Conservation (phyloP, 2,797 vertebrate species). For the Pseudopleuronectes americanus region DNA sequence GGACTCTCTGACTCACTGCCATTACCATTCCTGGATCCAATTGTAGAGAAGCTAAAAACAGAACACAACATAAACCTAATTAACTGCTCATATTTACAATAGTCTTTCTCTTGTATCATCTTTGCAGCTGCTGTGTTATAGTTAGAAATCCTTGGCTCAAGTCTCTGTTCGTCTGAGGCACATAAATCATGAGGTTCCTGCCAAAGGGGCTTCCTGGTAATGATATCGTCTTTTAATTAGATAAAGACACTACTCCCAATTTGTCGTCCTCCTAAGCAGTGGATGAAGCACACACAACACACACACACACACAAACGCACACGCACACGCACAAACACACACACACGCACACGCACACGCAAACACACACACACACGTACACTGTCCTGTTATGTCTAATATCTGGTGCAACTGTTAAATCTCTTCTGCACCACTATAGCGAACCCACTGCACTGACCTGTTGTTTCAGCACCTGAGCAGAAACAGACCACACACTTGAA, state of each 20-base stretch:
- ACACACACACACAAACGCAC: no score
- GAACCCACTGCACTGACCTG: slow-evolving; percentile 19
- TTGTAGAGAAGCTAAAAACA: background rate
- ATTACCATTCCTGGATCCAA: background rate
- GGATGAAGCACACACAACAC: slow-evolving; percentile 47
- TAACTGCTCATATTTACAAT: slow-evolving; percentile 27
- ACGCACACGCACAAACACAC: no score
- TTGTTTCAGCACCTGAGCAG: slow-evolving; percentile 25
- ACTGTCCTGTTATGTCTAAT: slow-evolving; percentile 23
- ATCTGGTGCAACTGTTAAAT: background rate
- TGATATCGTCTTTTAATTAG: slow-evolving; percentile 79
- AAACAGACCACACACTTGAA: slow-evolving; percentile 28
- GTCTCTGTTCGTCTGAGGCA: slow-evolving; percentile 48
- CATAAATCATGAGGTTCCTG: slow-evolving; percentile 67
- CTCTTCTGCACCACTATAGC: slow-evolving; percentile 42
- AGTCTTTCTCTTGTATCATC: slow-evolving; percentile 34
- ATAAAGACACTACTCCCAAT: slow-evolving; percentile 71
- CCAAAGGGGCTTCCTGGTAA: slow-evolving; percentile 71
- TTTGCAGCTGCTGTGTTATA: slow-evolving; percentile 38
- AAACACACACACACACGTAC: slow-evolving; percentile 11
- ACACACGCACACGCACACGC: no score
- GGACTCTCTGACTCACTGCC: background rate
- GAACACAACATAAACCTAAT: slow-evolving; percentile 7
- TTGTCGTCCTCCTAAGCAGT: slow-evolving; percentile 70
- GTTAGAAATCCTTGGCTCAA: slow-evolving; percentile 45